Evolutionary conservation across 2,888 invertebrate genomes (phyloP).

Genomic region (Mystacides longicornis): DNA sequence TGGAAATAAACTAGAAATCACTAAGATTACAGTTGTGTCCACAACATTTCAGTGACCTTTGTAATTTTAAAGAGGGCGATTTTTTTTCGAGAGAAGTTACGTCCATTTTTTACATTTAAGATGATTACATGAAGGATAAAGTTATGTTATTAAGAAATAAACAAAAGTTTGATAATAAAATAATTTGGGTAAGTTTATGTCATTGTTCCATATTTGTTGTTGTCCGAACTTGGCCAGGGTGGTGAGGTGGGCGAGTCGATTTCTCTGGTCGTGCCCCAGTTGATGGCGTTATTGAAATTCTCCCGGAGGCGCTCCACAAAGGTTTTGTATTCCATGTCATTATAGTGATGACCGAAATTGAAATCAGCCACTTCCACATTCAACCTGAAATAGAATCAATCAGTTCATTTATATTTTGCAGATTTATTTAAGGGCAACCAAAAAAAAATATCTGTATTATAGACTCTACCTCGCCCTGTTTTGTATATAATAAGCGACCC

Average conservation of each 20-base stretch:
- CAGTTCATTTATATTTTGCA: too few species aligned
- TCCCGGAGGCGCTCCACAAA: conserved; percentile 75
- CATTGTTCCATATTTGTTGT: conserved; percentile 52
- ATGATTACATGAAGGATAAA: too few species aligned
- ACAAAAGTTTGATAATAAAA: too few species aligned
- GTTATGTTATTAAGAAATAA: too few species aligned
- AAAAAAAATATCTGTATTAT: too few species aligned
- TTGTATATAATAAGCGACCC: conserved; percentile 79
- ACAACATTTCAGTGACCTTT: too few species aligned
- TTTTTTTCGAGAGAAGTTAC: too few species aligned
- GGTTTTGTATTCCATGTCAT: conserved; percentile 80
- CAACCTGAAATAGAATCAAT: conserved; percentile 50
- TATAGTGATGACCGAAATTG: conserved; percentile 74
- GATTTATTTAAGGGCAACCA: too few species aligned
- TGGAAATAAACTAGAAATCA: too few species aligned
- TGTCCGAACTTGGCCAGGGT: conserved; percentile 30
- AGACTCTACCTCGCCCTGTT: conserved; percentile 63
- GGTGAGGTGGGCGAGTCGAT: conserved; percentile 40
- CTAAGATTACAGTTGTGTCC: too few species aligned
- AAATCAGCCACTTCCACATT: conserved; percentile 86
- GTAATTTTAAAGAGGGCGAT: too few species aligned
- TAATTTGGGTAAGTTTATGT: conserved; percentile 37
- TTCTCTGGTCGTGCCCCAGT: conserved; percentile 38
- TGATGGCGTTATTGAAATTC: conserved; percentile 52
- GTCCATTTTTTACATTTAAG: too few species aligned